phyloP scores from a whole-genome alignment of 2,888 invertebrate genomes.

The Idaea dimidiata region DNA sequence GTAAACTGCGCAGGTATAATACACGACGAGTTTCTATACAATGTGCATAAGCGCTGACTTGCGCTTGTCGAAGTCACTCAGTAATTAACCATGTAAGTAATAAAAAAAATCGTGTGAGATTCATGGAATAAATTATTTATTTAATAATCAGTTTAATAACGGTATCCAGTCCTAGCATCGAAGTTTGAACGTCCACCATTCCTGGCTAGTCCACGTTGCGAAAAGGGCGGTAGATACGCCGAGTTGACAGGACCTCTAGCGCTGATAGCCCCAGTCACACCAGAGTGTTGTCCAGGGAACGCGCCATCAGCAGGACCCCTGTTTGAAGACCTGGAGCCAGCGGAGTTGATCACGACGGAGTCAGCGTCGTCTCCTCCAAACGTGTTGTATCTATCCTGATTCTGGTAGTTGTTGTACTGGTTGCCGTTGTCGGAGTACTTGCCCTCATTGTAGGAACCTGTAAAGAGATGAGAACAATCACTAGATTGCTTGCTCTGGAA shows the following conservation, averaged over 20 bases:
- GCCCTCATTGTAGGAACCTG: slow-evolving; percentile 64
- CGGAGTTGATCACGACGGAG: slow-evolving; percentile 52
- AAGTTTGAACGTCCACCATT: slow-evolving; percentile 37
- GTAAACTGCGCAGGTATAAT: no score
- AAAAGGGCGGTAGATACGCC: slow-evolving; percentile 52
- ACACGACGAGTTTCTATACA: no score
- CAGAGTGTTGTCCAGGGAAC: background rate
- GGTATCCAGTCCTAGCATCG: slow-evolving; percentile 50
- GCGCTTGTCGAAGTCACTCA: no score
- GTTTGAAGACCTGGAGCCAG: slow-evolving; percentile 15
- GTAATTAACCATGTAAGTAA: no score
- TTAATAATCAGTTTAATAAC: slow-evolving; percentile 17
- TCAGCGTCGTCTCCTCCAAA: slow-evolving; percentile 31
- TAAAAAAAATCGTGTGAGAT: background rate
- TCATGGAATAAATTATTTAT: background rate
- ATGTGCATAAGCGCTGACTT: no score
- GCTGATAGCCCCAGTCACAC: slow-evolving; percentile 8
- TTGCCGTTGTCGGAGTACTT: slow-evolving; percentile 45
- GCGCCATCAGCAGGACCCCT: slow-evolving; percentile 1
- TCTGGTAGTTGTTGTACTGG: slow-evolving; percentile 15
- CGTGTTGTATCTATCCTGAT: background rate
- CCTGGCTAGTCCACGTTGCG: slow-evolving; percentile 17
- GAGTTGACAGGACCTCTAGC: slow-evolving; percentile 33
- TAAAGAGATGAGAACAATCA: background rate
- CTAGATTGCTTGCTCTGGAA: background rate